These are phyloP conservation scores for Ctenodactylus gundi DNA, from an alignment of 2,113 vertebrate species.

Conservation along the genomic window DNA sequence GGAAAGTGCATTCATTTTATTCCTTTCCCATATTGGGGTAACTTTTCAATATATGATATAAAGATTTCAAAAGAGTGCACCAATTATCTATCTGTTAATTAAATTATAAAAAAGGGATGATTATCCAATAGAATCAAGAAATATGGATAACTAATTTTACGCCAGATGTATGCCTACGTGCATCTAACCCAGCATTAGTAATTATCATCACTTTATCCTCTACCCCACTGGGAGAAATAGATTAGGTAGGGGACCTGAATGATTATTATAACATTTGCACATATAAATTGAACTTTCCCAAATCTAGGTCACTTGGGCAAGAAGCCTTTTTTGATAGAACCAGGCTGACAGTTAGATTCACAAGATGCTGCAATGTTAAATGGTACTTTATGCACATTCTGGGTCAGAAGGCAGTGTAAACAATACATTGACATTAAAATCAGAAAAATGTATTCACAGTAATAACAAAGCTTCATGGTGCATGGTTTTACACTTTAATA, in stretches of 20 bases:
- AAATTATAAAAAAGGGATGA: constrained; percentile 38
- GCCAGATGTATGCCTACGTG: no score
- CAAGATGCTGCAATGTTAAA: constrained; percentile 62
- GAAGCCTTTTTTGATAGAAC: constrained; percentile 69
- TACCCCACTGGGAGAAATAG: not conserved
- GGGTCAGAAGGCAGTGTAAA: constrained; percentile 70
- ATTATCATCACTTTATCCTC: constrained; percentile 9
- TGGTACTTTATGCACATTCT: constrained; percentile 52
- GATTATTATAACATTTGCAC: not conserved
- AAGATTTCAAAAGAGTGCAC: constrained; percentile 24
- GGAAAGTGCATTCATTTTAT: constrained; percentile 7
- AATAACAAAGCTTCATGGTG: constrained; percentile 49
- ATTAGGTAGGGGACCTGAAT: not conserved
- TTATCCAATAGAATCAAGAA: constrained; percentile 20
- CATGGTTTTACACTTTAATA: constrained; percentile 55
- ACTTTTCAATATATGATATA: not conserved
- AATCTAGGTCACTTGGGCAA: constrained; percentile 77
- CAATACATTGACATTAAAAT: constrained; percentile 54
- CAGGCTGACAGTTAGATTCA: constrained; percentile 67
- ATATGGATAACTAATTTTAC: constrained; percentile 8
- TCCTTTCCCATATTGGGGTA: not conserved
- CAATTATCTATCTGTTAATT: constrained; percentile 37
- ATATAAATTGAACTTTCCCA: constrained; percentile 62
- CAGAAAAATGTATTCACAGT: constrained; percentile 63
- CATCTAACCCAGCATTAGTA: not conserved